Evolutionary conservation across 2,888 invertebrate genomes (phyloP), one percentile per base, ranked within the genome.

Genomic region (Ichneumoninae sp.): DNA sequence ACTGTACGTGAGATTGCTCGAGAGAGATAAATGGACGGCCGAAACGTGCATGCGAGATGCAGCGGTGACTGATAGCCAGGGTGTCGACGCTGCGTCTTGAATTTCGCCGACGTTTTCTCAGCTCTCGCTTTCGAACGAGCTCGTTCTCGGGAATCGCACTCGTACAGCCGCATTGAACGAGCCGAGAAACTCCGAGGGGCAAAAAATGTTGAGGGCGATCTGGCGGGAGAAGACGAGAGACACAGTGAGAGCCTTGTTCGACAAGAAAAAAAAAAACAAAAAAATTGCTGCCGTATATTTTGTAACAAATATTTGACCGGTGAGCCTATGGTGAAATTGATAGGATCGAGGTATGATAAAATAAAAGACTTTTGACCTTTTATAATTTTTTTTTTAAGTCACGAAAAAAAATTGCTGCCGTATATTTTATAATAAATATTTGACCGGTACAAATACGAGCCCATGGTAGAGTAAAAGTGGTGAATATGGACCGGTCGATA

Each of bases 21-120:
- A 16, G 71, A 26, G 71, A 73, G 44, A 57, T 44, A 44, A 73
- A 57, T 40, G 6, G 22, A 57, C n/a, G 19, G 36, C n/a, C 26
- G 26, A 73, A 57, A 57, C 57, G 26, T 26, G 40, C 60, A 44
- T 54, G 50, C 26, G 69, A 50, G n/a, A 13, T 16, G 50, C 26
- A 50, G 30, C 50, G 16, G 22, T 13, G 57, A 57, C 54, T 7
- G 57, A 73, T 73, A 40, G 44, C 1, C 73, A 16, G 57, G 60
- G 60, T 47, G 65, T 76, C 57, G 83, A 76, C 69, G 63, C 33
- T 57, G 36, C 36, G 54, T 74, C 63, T 82, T 69, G 33, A 82
- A 82, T 83, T 81, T 81, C 69, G 86, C 79, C n/a, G 73, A 83
- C 73, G 60, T 63, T 71, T 83, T 30, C 65, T 74, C 66, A 33